Conservation (phyloP, 64 coral and sea anemone genomes). For the Actinia equina region DNA sequence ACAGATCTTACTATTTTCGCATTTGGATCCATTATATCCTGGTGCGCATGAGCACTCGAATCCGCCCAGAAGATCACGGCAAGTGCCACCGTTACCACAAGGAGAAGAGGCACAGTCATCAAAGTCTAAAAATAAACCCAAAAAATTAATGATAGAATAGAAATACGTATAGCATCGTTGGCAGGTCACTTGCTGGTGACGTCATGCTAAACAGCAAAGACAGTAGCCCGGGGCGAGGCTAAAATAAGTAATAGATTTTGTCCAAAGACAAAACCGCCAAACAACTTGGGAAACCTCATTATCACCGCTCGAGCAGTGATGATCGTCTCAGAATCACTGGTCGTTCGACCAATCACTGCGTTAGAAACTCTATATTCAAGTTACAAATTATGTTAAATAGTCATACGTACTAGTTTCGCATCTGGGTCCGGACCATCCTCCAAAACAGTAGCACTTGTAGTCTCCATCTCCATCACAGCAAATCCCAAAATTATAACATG, state of each 20-base stretch:
- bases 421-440: not conserved
- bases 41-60: slow-evolving; percentile 36
- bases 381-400: not conserved
- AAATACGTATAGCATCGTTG: too few species aligned
- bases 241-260: too few species aligned
- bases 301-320: too few species aligned
- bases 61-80: not conserved
- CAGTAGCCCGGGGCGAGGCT: too few species aligned
- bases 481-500: not conserved
- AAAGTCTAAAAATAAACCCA: not conserved
- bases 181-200: too few species aligned
- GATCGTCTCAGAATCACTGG: too few species aligned
- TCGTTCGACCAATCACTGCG: too few species aligned
- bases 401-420: not conserved
- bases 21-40: slow-evolving; percentile 40
- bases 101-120: slow-evolving; percentile 17
- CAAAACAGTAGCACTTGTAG: not conserved
- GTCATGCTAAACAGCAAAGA: too few species aligned
- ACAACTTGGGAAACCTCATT: too few species aligned
- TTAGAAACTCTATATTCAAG: not conserved
- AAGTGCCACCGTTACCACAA: slow-evolving; percentile 44
- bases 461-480: not conserved
- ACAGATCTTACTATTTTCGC: slow-evolving; percentile 25
- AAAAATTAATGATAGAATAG: not conserved
- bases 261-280: too few species aligned